Evolutionary conservation across 2,797 vertebrate genomes (phyloP).

Genomic region (Platalea minor): DNA sequence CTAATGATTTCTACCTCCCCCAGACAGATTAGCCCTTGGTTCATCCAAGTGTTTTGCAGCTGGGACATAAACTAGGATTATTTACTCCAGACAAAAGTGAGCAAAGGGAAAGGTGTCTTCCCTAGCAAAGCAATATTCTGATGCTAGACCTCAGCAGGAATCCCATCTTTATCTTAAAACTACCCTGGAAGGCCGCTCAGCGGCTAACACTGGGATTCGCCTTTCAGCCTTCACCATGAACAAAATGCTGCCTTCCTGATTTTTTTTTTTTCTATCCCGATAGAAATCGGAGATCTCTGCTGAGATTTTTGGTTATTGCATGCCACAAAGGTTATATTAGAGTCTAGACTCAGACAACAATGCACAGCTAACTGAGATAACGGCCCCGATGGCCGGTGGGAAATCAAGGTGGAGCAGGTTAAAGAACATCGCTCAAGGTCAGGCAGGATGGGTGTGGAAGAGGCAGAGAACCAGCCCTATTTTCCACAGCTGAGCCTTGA

Average conservation of each 20-base stretch:
- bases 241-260: background rate
- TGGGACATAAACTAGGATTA: background rate
- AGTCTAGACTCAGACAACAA: background rate
- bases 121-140: background rate
- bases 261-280: background rate
- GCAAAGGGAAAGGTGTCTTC: background rate
- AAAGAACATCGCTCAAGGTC: background rate
- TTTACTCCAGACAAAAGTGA: background rate
- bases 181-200: background rate
- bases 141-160: background rate
- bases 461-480: background rate
- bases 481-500: background rate
- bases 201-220: background rate
- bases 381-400: background rate
- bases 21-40: background rate
- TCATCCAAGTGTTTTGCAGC: conserved; percentile 1
- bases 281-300: background rate
- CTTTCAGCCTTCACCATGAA: background rate
- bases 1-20: background rate
- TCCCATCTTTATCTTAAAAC: background rate
- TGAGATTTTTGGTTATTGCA: background rate
- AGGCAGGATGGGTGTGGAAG: background rate
- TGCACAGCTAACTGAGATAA: background rate
- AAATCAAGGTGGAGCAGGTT: background rate
- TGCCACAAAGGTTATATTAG: background rate